Evolutionary conservation across 2,888 invertebrate genomes (phyloP), one percentile per base, ranked within the genome.

Genomic region (Noctua janthina): DNA sequence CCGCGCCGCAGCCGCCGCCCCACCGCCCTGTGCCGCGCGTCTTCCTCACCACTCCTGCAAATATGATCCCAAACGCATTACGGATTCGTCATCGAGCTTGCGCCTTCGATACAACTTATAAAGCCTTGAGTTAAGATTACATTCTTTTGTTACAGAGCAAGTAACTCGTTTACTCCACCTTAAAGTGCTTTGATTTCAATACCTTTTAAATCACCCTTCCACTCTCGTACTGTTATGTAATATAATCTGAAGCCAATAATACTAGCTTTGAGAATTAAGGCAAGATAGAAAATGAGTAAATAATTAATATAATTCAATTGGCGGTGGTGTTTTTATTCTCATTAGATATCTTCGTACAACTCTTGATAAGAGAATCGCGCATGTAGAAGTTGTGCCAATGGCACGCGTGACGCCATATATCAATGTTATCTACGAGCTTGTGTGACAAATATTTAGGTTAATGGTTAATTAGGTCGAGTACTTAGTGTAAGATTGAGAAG

Each of bases 381-480:
- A 92, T 84, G 90, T 89, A 91, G 91, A 88, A 87, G 82, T 85
- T 92, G 90, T 94, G 93, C 94, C 94, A 95, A 94, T 94, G 89
- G 92, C 90, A 88, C 88, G 84, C 56, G 87, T 86, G 83, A 78
- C 76, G 75, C 81, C 90, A 88, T 93, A 85, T 90, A 94, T 94
- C 93, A 92, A 91, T 92, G 93, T 94, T 95, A 95, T 95, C 95
- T 92, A 82, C 69, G 56, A 79, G 80, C 82, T 84, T 89, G 92
- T 93, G 90, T 92, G 92, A 92, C 91, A 90, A 91, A 91, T 91
- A 95, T 94, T 91, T 95, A 92, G 95, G 95, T 95, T 94, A 95
- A 93, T 93, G 90, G 93, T 92, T 94, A 96, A 95, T 94, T 93
- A 92, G 96, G 95, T 94, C 95, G 93, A 94, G 94, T 92, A 93